Evolutionary conservation across 2,888 invertebrate species (phyloP), one percentile per base, ranked within the genome.

Genomic region (Drosophila gaucha): DNA sequence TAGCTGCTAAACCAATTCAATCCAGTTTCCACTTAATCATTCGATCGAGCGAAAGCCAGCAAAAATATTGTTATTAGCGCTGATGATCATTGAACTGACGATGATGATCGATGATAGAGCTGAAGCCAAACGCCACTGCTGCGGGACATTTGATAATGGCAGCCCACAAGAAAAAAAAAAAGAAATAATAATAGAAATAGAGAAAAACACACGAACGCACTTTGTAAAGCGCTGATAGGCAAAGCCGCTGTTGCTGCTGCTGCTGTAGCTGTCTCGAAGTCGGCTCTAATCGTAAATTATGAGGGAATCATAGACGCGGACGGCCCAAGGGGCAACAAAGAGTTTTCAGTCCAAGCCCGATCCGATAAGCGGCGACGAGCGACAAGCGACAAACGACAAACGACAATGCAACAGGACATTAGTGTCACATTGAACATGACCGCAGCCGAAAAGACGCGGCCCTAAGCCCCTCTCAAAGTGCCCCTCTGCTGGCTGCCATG

Each of bases 391-490:
- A 43, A 51, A 39, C 58, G 68, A 73, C 78, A 77, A 78, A 54
- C 67, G 67, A 76, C 73, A 80, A 78, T 74, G 76, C 78, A 77
- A 86, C 87, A 85, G 85, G 89, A 85, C 85, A 85, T 85, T 85
- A 85, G 89, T 85, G 85, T 85, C 85, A 85, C 86, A 64, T 63
- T 58, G 50, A 85, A 85, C 89, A 85, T 69, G 87, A 85, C 83
- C 82, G 58, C 75, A 87, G 62, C 20, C 54, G 52, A 47, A 44
- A 38, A 51, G 30, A 16, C 36, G 44, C 55, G 4, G 39, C 28
- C 56, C 54, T 31, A 41, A 24, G 26, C 51, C 54, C 26, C 35
- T 30, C 6, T 16, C 30, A 5, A 33, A 9, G 6, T 31, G 43
- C 24, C 22, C 14, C 46, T 31, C 47, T 38, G 49, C 28, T 46